Percentiles rank a stretch among this genome's conserved stretches.
These are phyloP conservation scores for Bubo blakistoni DNA, from an alignment of 2,113 vertebrate genomes.

Conservation along the genomic window DNA sequence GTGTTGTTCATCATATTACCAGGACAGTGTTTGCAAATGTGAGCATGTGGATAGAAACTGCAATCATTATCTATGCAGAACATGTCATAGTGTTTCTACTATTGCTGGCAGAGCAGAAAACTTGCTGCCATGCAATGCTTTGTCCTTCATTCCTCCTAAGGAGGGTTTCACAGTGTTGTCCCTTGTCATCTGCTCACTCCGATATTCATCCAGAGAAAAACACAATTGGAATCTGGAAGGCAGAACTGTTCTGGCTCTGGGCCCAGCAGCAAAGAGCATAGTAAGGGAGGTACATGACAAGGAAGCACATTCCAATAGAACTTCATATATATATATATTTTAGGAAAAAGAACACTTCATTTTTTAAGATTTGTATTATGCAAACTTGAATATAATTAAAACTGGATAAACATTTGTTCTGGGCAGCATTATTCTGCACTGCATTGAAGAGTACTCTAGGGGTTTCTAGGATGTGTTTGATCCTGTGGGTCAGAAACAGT, in stretches of 20 bases:
- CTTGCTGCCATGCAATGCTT: neutral
- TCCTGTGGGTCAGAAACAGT: neutral
- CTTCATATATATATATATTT: too few species aligned
- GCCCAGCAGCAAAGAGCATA: neutral
- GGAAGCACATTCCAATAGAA: neutral
- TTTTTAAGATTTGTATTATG: neutral
- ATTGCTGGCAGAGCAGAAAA: neutral
- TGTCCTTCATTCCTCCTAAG: neutral
- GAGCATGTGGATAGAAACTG: neutral
- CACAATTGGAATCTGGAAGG: neutral
- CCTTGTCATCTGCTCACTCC: neutral
- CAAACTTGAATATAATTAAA: neutral
- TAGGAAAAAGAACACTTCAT: neutral
- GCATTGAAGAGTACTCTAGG: neutral
- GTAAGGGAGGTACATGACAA: neutral
- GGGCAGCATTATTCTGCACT: neutral
- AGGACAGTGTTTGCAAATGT: neutral
- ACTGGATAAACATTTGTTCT: neutral
- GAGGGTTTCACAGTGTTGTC: neutral
- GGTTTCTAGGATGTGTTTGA: neutral
- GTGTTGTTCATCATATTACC: neutral
- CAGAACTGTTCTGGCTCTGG: neutral
- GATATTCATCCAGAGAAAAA: neutral
- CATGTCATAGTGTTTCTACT: neutral
- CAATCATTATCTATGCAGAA: neutral